A percentile compares a stretch with the other conserved stretches of the same genome.
phyloP scores from a whole-genome alignment of 2,797 vertebrate species.

The Coregonus sp. region DNA sequence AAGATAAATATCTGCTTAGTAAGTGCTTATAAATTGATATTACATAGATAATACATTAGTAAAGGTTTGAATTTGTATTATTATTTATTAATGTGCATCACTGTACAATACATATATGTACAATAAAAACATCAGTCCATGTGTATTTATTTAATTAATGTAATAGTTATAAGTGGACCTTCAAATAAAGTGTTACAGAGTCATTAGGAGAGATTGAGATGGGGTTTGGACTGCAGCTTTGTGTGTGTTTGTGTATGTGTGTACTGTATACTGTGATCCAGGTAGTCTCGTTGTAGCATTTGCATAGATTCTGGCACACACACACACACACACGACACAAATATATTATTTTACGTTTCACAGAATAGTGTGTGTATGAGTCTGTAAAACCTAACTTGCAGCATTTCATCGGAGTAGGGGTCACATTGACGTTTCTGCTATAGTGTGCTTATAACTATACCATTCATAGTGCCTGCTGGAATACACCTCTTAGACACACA shows the following conservation, averaged over 20 bases:
- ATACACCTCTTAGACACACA: background rate
- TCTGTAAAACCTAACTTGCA: too few relatives aligned
- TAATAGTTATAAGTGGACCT: background rate
- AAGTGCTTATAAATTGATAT: background rate
- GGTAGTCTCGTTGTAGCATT: too few relatives aligned
- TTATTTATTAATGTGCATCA: background rate
- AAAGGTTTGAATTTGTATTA: background rate
- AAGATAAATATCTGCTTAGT: background rate
- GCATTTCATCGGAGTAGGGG: too few relatives aligned
- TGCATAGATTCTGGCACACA: background rate
- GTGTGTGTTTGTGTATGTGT: conserved; percentile 1
- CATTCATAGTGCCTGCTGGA: background rate
- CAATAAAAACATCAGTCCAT: background rate
- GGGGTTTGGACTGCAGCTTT: background rate
- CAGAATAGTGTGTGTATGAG: too few relatives aligned
- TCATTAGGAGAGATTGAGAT: background rate
- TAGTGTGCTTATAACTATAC: too few relatives aligned
- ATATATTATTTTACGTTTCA: too few relatives aligned
- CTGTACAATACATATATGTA: background rate
- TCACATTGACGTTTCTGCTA: too few relatives aligned
- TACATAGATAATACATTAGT: background rate
- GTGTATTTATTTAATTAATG: too few relatives aligned
- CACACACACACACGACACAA: too few relatives aligned
- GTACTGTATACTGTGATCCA: background rate
- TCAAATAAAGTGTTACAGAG: too few relatives aligned